Evolutionary conservation across 1,140 invertebrate genomes (phyloP), one percentile per base, ranked within the genome.

Genomic region (Chionoecetes opilio): DNA sequence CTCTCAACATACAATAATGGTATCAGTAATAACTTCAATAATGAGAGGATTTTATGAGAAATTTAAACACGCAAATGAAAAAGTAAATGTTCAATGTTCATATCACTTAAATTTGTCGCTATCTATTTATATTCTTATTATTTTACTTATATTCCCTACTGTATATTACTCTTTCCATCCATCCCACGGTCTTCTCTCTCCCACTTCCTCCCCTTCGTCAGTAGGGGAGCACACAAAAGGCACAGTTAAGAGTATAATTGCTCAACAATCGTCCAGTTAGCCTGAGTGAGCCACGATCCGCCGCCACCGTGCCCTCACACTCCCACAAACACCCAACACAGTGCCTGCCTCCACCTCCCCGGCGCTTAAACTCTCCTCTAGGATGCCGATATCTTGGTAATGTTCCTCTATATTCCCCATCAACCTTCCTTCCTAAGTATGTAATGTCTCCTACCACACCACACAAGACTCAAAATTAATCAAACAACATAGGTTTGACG

Each of bases 201-300:
- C n/a, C 37, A 26, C 34, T 92, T 75, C 53, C 75, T 29, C 32
- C 35, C 75, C 63, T 37, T 90, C 88, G 53, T 53, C 89, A 75
- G 63, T 63, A 75, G 53, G 63, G 53, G 46, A 75, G n/a, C 82
- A 92, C 17, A 82, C 75, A 84, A 92, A n/a, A 82, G 75, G 63
- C 75, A 32, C 75, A 84, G 75, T 92, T 92, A 91, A 63, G 46
- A n/a, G 0, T 75, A 35, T 91, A 91, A 91, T 91, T 91, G 89
- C 89, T 91, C 89, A 91, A 91, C 89, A 91, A 91, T 91, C 89
- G 89, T 75, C n/a, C 89, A 35, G 34, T 91, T 91, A 91, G 29
- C 31, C 21, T 32, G 32, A 75, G 75, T 63, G 31, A 91, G n/a
- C 89, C n/a, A 91, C 89, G 89, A 75, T 91, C 89, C 46, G 41